A percentile compares a stretch with the other conserved stretches of the same genome.
Evolutionary conservation across 2,797 vertebrate genomes (phyloP).

Genomic region (Caiman crocodilus): DNA sequence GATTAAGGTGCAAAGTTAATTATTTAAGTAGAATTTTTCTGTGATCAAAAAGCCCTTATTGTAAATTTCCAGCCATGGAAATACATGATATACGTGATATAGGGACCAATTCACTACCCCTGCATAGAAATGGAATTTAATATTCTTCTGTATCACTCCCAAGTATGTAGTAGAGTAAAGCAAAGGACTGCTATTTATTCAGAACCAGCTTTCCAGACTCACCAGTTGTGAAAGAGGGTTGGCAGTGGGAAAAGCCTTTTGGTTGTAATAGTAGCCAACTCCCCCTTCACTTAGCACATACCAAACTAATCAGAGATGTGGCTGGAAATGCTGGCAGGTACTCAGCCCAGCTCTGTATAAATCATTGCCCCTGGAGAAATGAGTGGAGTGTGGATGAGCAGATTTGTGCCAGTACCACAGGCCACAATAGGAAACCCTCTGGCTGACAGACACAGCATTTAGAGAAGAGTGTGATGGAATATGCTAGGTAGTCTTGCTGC

Average conservation of each 20-base stretch:
- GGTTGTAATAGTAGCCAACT: background rate
- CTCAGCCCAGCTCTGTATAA: background rate
- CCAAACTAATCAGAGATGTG: accelerated
- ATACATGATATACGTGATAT: accelerated
- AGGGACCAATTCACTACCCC: background rate
- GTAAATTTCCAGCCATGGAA: background rate
- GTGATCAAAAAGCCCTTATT: background rate
- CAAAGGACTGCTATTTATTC: background rate
- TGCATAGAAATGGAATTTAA: accelerated
- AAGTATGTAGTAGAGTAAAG: background rate
- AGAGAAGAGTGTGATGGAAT: background rate
- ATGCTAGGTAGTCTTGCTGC: background rate
- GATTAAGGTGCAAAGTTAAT: constrained; percentile 27
- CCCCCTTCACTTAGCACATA: accelerated
- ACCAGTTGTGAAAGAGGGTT: background rate
- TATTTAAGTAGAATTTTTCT: background rate
- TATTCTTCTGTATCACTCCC: background rate
- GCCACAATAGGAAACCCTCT: background rate
- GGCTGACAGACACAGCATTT: background rate
- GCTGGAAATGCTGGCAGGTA: background rate
- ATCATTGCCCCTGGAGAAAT: background rate
- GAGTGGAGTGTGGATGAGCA: background rate
- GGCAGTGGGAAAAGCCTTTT: background rate
- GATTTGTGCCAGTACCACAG: background rate
- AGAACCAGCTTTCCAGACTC: background rate